These are phyloP conservation scores for Psittacula cyanocephala DNA, from an alignment of 2,113 vertebrate species.

Conservation along the genomic window DNA sequence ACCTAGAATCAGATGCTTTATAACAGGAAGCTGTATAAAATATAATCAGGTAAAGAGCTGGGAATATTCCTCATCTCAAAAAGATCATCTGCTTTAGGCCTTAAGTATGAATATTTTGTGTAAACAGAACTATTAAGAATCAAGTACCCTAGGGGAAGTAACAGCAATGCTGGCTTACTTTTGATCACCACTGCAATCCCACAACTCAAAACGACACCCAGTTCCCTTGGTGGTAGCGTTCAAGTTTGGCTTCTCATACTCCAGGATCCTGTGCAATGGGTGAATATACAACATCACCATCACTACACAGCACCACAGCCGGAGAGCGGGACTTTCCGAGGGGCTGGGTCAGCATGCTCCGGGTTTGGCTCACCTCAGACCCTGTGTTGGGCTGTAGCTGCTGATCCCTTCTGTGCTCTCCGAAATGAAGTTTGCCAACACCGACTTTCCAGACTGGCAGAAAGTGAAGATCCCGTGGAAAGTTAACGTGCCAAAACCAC, in stretches of 20 bases:
- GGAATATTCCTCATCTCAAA: neutral
- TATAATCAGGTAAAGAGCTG: neutral
- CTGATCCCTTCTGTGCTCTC: slow-evolving; percentile 82
- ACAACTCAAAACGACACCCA: slow-evolving; percentile 88
- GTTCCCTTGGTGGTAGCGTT: slow-evolving; percentile 71
- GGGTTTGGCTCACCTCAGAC: slow-evolving; percentile 81
- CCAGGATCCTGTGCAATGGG: slow-evolving; percentile 84
- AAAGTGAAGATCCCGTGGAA: neutral
- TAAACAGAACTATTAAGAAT: neutral
- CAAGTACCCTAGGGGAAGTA: neutral
- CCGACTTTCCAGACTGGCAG: slow-evolving; percentile 88
- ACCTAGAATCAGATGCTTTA: neutral
- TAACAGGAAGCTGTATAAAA: neutral
- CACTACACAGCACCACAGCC: neutral
- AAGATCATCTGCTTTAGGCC: neutral
- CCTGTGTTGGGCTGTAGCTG: slow-evolving; percentile 90
- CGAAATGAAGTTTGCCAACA: slow-evolving; percentile 90
- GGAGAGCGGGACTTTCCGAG: accelerated
- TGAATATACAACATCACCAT: neutral
- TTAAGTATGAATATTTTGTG: neutral
- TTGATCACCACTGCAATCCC: slow-evolving; percentile 93
- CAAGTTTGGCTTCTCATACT: slow-evolving; percentile 86
- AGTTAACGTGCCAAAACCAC: neutral
- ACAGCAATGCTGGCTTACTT: slow-evolving; percentile 76
- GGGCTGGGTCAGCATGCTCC: accelerated